These are phyloP conservation scores for Caenorhabditis sp. DNA, from an alignment of 2,888 invertebrate species.

Conservation along the genomic window DNA sequence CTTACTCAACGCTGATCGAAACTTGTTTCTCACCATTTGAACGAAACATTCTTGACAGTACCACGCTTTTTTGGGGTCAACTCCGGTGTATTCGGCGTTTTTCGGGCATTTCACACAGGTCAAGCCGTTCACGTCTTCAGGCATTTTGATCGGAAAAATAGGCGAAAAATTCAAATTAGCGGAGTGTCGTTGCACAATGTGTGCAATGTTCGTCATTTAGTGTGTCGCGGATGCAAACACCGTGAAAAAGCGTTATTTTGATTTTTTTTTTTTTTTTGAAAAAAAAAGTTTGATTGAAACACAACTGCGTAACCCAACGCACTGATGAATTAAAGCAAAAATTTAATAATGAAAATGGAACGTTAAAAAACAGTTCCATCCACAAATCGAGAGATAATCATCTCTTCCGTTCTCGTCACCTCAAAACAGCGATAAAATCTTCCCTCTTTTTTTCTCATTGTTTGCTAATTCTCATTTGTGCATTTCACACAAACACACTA, in stretches of 20 bases:
- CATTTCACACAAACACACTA: too few relatives aligned
- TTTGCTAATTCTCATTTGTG: too few relatives aligned
- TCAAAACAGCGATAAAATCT: too few relatives aligned
- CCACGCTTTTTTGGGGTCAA: conserved; percentile 60
- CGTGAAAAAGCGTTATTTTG: not conserved
- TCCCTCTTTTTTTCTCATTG: too few relatives aligned
- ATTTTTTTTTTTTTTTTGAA: not conserved
- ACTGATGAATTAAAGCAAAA: too few relatives aligned
- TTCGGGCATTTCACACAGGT: conserved; percentile 31
- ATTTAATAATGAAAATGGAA: too few relatives aligned
- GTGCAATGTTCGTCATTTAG: not conserved
- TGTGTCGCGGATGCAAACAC: not conserved
- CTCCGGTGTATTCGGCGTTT: conserved; percentile 31
- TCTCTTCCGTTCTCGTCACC: too few relatives aligned
- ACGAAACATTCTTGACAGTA: conserved; percentile 64
- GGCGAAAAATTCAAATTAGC: not conserved
- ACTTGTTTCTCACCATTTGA: conserved; percentile 63
- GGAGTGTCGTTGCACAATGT: not conserved
- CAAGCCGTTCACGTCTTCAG: conserved; percentile 16
- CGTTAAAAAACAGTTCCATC: too few relatives aligned
- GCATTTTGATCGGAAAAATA: not conserved
- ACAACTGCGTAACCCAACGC: too few relatives aligned
- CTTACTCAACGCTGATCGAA: conserved; percentile 62
- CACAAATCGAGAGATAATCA: too few relatives aligned
- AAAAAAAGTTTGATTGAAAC: not conserved